Base-by-base conservation (phyloP, 2,113 vertebrate species). In the Synchiropus splendidus region DNA sequence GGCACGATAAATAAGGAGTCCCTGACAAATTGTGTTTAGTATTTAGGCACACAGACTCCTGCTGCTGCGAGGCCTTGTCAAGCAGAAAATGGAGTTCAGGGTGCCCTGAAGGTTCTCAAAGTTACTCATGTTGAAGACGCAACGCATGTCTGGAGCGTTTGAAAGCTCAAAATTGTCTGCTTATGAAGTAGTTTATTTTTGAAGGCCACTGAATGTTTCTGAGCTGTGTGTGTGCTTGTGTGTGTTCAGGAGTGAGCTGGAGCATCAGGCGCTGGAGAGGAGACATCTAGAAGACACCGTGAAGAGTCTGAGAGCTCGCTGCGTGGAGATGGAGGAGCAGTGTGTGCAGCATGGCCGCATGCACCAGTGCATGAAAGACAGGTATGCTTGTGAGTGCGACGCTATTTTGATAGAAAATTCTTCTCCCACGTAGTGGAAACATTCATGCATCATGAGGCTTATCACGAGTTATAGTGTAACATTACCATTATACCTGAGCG, bases 301-400 rank as follows among this genome's bases (percentile, higher is more conserved):
- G 54, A 84, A 83, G 63, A 89, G 85, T 68, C 74, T 90, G 74
- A 84, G 81, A 82, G 81, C 78, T 58, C 83, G 88, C 51, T 92
- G 90, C 72, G 64, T 75, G 12, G 84, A 91, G 69, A 77, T 95
- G 86, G 88, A 93, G 66, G 82, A 89, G 18, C 92, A 95, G 43
- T 96, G 94, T 67, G 77, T 94, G 62, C 91, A 92, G 45, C 93
- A 96, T 16, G 93, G 92, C 30, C 83, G 58, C 68, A 82, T 92
- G 51, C 92, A 94, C 60, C 90, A 91, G 61, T 84, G 81, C 58
- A 94, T 97, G 93, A 96, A 91, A 70, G 80, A 82, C 42, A 92
- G 92, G 92, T 96, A 88, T 1, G n/a, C 14, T n/a, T n/a, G n/a
- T n/a, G n/a, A n/a, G n/a, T n/a, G n/a, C n/a, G n/a, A n/a, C n/a